These are phyloP conservation scores for Coleophora flavipennella DNA, from an alignment of 2,888 invertebrate genomes.

Conservation along the genomic window DNA sequence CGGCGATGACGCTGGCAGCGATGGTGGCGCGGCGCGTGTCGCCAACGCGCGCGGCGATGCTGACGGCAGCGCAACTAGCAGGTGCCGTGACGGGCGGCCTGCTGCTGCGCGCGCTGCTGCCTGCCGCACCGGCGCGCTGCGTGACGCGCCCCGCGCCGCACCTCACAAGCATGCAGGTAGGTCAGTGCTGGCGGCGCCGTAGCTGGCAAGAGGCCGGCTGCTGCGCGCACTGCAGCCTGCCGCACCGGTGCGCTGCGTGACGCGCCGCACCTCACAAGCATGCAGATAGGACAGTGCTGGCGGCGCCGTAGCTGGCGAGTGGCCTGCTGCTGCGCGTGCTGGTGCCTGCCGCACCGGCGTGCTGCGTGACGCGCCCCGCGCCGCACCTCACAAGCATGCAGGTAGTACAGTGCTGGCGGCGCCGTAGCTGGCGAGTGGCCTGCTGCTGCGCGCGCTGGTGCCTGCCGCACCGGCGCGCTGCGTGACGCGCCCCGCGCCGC, in stretches of 20 bases:
- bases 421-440: constrained; percentile 80
- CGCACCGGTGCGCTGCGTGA: no score
- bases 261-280: no score
- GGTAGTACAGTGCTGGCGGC: constrained; percentile 66
- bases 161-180: not conserved
- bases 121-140: constrained; percentile 31
- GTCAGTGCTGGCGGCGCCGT: constrained; percentile 1
- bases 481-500: constrained; percentile 47
- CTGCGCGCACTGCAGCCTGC: no score
- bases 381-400: no score
- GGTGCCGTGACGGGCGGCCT: constrained; percentile 77
- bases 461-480: constrained; percentile 39
- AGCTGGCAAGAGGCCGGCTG: no score
- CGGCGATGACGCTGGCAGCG: constrained; percentile 79
- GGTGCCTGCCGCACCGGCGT: constrained; percentile 73
- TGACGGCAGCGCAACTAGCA: constrained; percentile 74
- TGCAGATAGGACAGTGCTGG: no score
- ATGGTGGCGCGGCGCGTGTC: constrained; percentile 66
- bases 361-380: constrained; percentile 62
- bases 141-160: constrained; percentile 47
- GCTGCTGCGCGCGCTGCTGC: constrained; percentile 75
- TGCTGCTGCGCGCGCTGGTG: constrained; percentile 73
- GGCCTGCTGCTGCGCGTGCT: constrained; percentile 84
- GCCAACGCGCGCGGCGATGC: constrained; percentile 66
- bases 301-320: constrained; percentile 83